Evolutionary conservation across 2,113 vertebrate species (phyloP), one percentile per base, ranked within the genome.

Genomic region (Leiothrix lutea): DNA sequence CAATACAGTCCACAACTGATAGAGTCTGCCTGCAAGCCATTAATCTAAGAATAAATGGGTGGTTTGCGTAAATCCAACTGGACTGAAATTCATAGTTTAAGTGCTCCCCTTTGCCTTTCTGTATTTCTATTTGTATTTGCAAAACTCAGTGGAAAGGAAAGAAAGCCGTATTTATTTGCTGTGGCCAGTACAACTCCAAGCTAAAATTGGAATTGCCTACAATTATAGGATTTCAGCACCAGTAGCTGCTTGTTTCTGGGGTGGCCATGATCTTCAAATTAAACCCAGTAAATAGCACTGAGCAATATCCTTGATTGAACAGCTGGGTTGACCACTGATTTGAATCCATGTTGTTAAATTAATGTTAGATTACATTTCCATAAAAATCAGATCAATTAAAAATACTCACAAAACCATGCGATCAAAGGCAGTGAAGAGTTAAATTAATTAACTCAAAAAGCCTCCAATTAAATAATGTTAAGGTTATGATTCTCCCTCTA

Each of bases 401-500:
- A 97, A 94, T 70, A 90, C 86, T 97, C 88, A 14, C 75, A 87
- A 92, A 97, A 84, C 83, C 83, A 93, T 95, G 87, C 47, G 69
- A 88, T 70, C 56, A 92, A 97, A 96, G 84, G 88, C 92, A 96
- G 93, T 94, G 88, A 97, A 96, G 97, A 97, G 93, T 98, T 98
- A 97, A 97, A 97, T 97, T 95, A 95, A 90, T 92, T 95, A 97
- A 87, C 96, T 97, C 87, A 94, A 95, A 98, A 88, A 95, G 54
- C 71, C 90, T 95, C 67, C 82, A 87, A 96, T 96, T 97, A 98
- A 97, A 92, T 96, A 93, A 95, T 83, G 90, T 90, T 95, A 80
- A 96, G 83, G 89, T 94, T 94, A 92, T 66, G 89, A 93, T 90
- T 96, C 69, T 65, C 50, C 28, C 15, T 58, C 90, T 93, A 94